A percentile compares a stretch with the other conserved stretches of the same genome.
Evolutionary conservation across 2,113 vertebrate species (phyloP).

Genomic region (Bucco capensis): DNA sequence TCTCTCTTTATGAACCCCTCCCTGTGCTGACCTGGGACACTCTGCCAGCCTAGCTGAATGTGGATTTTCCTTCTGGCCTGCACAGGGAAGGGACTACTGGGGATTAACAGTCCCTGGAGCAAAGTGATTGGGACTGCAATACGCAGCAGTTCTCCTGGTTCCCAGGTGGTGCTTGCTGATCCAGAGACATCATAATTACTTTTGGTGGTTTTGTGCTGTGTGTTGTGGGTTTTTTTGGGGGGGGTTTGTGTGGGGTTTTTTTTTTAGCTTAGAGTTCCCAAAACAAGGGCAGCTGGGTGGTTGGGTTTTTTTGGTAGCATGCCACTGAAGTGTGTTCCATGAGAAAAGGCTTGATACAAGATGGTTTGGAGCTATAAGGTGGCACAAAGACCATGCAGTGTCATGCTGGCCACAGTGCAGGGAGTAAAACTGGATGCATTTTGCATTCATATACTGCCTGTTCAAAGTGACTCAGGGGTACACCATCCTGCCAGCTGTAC

Average conservation of each 20-base stretch:
- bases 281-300: neutral
- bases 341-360: neutral
- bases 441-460: neutral
- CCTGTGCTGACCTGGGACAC: neutral
- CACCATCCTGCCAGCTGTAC: neutral
- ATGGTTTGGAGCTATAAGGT: neutral
- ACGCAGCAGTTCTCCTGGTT: neutral
- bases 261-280: neutral
- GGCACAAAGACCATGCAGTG: neutral
- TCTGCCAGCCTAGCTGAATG: rapidly evolving
- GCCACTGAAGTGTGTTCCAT: neutral
- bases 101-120: neutral
- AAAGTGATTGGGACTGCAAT: neutral
- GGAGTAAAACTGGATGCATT: neutral
- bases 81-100: neutral
- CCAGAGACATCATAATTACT: neutral
- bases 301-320: neutral
- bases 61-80: neutral
- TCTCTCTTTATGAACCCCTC: rapidly evolving
- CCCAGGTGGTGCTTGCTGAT: neutral
- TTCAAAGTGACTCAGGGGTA: neutral
- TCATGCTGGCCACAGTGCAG: neutral
- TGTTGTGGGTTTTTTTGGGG: too few relatives aligned
- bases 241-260: too few relatives aligned
- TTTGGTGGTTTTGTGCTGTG: too few relatives aligned